Base-by-base conservation (phyloP, 2,797 vertebrate species). In the Xenops minutus region DNA sequence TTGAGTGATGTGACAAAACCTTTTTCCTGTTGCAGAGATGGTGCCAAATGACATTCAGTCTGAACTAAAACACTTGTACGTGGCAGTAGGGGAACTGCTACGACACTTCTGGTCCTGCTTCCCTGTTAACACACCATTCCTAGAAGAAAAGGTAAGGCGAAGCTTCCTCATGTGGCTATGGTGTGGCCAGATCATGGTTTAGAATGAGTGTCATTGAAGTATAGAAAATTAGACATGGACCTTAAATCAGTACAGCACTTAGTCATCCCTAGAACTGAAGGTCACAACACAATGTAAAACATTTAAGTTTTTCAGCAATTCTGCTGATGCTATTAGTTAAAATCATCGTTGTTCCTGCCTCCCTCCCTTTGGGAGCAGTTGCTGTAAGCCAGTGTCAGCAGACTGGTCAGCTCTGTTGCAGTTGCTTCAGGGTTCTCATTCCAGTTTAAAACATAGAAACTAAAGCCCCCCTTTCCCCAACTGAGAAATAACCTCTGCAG, bases 41-140 rank as follows among this genome's bases (percentile, higher is more conserved):
- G 98, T 99, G 96, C 99, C 99, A 93, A 98, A 97, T 94, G 99
- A 99, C 54, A 94, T 99, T 97, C 99, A 99, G 97, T 98, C 97
- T 91, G 99, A 99, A 97, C 91, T 99, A 84, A 99, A 99, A 97
- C 99, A 99, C 97, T 98, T 99, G 74, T 99, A 99, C 32, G 98
- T 98, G 81, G 99, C 99, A 94, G 98, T 98, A 76, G 99, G 99
- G 73, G 99, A 99, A 88, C 97, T 99, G 93, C 96, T 99, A 26
- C 98, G 99, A 96, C 99, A 99, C 96, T 99, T 99, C 97, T 99
- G 99, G 99, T 98, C 99, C 95, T 99, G 99, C 97, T 99, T 99
- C 97, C 99, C 99, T 54, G 99, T 99, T 79, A 99, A 99, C 96
- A 98, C 99, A 0, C 99, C 98, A 78, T 99, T 99, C 98, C 97